A percentile compares a stretch with the other conserved stretches of the same genome.
phyloP scores from a whole-genome alignment of 2,797 vertebrate genomes.

The Gymnopithys bicolor region DNA sequence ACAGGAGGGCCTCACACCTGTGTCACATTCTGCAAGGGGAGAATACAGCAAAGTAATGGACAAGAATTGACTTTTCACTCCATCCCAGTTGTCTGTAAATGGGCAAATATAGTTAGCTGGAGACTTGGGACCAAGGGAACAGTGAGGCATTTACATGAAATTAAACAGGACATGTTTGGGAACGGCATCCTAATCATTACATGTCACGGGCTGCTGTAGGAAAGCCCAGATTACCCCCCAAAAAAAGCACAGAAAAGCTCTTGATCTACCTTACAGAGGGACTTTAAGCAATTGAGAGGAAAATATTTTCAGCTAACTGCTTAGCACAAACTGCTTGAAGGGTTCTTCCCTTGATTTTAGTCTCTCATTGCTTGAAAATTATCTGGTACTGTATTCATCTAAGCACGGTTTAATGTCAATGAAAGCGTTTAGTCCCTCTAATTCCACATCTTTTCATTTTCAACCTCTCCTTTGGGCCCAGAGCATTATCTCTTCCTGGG shows the following conservation, averaged over 20 bases:
- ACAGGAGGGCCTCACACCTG: background rate
- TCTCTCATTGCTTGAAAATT: constrained; percentile 35
- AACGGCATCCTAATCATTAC: constrained; percentile 20
- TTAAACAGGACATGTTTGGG: background rate
- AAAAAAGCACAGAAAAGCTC: constrained; percentile 29
- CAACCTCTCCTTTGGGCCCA: background rate
- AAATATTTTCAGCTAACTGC: background rate
- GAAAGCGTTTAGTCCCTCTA: constrained; percentile 51
- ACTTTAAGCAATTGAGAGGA: background rate
- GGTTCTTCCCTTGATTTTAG: constrained; percentile 5
- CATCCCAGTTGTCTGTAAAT: background rate
- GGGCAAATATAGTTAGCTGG: background rate
- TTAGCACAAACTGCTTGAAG: background rate
- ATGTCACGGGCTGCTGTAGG: background rate
- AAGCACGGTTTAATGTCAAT: constrained; percentile 61
- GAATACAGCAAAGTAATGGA: background rate
- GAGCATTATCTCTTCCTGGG: constrained; percentile 49
- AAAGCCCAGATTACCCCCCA: background rate
- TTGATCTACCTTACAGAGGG: background rate
- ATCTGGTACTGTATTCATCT: constrained; percentile 68
- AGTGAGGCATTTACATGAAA: constrained; percentile 5
- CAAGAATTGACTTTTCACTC: background rate
- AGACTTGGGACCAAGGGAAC: background rate
- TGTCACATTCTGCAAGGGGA: background rate
- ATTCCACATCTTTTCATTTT: constrained; percentile 48